phyloP scores from a whole-genome alignment of 2,113 vertebrate species.

The Psephotus haematonotus region DNA sequence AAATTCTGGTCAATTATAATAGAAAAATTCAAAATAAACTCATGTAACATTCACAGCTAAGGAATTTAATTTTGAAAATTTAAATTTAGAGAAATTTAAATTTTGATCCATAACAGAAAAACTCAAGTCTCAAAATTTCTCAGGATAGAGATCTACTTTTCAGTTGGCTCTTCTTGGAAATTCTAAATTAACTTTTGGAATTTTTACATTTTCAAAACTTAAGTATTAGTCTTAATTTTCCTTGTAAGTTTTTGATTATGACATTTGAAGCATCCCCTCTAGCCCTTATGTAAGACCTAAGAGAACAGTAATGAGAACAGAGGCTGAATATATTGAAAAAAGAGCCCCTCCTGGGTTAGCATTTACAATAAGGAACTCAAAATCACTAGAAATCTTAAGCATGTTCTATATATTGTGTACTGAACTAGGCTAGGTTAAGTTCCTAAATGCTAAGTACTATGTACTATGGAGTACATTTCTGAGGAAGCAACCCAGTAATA shows the following conservation, averaged over 20 bases:
- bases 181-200: too few species aligned
- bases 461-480: too few species aligned
- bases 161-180: too few species aligned
- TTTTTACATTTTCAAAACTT: too few species aligned
- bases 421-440: background rate
- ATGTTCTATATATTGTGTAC: background rate
- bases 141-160: too few species aligned
- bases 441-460: background rate
- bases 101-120: background rate
- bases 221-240: too few species aligned
- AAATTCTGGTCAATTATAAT: background rate
- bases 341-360: background rate
- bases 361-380: background rate
- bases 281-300: too few species aligned
- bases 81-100: background rate
- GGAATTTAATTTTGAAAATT: background rate
- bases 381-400: background rate
- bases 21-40: background rate
- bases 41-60: background rate
- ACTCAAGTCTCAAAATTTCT: too few species aligned
- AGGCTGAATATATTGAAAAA: background rate
- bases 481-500: too few species aligned
- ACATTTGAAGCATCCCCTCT: too few species aligned
- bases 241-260: too few species aligned
- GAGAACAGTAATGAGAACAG: too few species aligned